A percentile compares a stretch with the other conserved stretches of the same genome.
Evolutionary conservation across 1,140 invertebrate genomes (phyloP).

Genomic region (Pomacea maculata): DNA sequence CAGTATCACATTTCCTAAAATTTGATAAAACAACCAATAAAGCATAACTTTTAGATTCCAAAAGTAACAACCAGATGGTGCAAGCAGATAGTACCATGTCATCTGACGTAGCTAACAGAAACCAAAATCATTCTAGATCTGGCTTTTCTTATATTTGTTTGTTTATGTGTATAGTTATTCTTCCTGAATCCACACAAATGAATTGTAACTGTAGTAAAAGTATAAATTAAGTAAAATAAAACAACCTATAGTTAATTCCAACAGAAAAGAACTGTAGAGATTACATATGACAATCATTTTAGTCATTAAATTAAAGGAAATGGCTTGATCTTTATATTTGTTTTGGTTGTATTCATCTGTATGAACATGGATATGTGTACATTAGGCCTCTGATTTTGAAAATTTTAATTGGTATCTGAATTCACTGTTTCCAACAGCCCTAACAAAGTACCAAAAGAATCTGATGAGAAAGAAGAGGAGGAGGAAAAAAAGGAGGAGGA

Average conservation of each 20-base stretch:
- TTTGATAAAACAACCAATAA: too few relatives aligned
- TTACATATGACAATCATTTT: too few relatives aligned
- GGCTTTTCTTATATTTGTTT: neutral
- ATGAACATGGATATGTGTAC: neutral
- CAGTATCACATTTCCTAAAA: too few relatives aligned
- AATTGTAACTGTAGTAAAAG: neutral
- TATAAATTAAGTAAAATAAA: neutral
- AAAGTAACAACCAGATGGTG: too few relatives aligned
- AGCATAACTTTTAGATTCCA: too few relatives aligned
- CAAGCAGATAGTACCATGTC: too few relatives aligned
- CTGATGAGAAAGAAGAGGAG: neutral
- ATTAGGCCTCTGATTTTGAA: neutral
- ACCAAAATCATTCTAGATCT: neutral
- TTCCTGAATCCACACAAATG: neutral
- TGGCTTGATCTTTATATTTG: too few relatives aligned
- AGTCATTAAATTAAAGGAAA: neutral
- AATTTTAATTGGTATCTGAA: neutral
- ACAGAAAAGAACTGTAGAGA: neutral
- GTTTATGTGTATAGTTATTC: neutral
- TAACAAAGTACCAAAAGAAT: neutral
- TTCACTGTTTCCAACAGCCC: neutral
- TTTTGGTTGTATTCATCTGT: neutral
- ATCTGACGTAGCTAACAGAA: too few relatives aligned
- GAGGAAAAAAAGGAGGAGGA: constrained; percentile 16
- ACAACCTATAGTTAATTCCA: neutral